These are phyloP conservation scores for Gnathonemus longibarbis DNA, from an alignment of 2,113 vertebrate genomes.

Conservation along the genomic window DNA sequence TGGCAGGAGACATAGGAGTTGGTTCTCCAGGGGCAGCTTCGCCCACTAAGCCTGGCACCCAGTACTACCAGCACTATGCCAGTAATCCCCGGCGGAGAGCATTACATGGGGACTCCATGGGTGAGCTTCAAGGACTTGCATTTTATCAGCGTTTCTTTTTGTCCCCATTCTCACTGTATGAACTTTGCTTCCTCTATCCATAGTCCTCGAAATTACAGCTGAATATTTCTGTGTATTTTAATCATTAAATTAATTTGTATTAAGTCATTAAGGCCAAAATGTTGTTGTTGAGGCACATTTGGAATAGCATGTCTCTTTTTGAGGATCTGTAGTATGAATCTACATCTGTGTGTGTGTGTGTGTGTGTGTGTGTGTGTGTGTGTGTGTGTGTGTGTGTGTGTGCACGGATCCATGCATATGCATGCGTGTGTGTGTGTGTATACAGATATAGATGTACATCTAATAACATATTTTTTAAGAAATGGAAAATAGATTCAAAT, in stretches of 20 bases:
- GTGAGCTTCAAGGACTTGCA: slow-evolving; percentile 59
- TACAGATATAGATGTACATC: not conserved
- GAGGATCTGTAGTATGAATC: not conserved
- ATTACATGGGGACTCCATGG: slow-evolving; percentile 78
- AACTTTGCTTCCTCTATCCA: not conserved
- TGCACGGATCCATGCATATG: not conserved
- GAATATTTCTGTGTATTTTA: not conserved
- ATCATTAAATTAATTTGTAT: not conserved
- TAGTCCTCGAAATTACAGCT: not conserved
- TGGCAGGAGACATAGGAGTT: slow-evolving; percentile 84
- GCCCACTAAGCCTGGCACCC: slow-evolving; percentile 81
- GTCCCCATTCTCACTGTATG: not conserved
- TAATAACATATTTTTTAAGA: not conserved
- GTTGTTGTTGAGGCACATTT: not conserved
- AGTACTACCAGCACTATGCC: slow-evolving; percentile 89
- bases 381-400: not conserved
- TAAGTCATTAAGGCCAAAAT: not conserved
- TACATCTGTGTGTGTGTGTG: not conserved
- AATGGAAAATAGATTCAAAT: not conserved
- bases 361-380: not conserved
- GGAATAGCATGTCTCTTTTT: not conserved
- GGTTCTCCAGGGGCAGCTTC: slow-evolving; percentile 84
- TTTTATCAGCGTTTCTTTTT: not conserved
- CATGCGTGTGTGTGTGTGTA: not conserved
- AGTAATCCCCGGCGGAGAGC: slow-evolving; percentile 83